Evolutionary conservation across 1,140 invertebrate species (phyloP).

Genomic region (Mactra quadrangularis): DNA sequence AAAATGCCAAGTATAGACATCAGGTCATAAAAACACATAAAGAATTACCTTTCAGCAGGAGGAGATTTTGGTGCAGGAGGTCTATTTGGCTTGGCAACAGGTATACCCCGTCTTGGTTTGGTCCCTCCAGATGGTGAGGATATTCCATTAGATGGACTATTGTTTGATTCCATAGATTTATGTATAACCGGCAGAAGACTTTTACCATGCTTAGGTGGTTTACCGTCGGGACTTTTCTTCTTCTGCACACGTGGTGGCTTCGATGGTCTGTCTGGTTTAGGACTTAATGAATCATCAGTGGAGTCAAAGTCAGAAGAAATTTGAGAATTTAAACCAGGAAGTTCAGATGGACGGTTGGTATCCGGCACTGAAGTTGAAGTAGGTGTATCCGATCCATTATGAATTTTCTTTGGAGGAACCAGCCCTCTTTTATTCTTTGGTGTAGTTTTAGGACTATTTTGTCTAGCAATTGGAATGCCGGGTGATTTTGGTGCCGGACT

Average conservation of each 20-base stretch:
- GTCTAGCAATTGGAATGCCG: conserved; percentile 32
- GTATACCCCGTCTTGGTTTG: conserved; percentile 54
- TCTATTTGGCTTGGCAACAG: conserved; percentile 34
- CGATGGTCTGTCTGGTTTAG: conserved; percentile 50
- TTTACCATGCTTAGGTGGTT: conserved; percentile 47
- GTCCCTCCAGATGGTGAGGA: conserved; percentile 27
- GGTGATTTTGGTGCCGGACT: conserved; percentile 49
- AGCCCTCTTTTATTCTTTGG: conserved; percentile 53
- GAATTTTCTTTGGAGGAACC: conserved; percentile 50
- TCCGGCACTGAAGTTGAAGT: not conserved
- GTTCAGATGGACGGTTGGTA: not conserved
- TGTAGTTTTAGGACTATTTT: conserved; percentile 11
- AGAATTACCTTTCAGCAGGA: conserved; percentile 25
- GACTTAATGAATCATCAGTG: conserved; percentile 20
- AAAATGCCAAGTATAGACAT: too few species aligned
- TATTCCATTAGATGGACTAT: conserved; percentile 35
- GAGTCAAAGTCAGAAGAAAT: not conserved
- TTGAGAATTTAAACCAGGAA: not conserved
- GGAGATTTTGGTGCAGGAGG: conserved; percentile 16
- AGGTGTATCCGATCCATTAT: conserved; percentile 26
- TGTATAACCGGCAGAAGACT: conserved; percentile 54
- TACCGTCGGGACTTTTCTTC: conserved; percentile 48
- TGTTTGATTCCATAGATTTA: conserved; percentile 49
- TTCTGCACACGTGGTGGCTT: conserved; percentile 51
- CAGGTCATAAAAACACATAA: too few species aligned